Evolutionary conservation across 2,888 invertebrate genomes (phyloP).

Genomic region (Chrysomela aeneicollis): DNA sequence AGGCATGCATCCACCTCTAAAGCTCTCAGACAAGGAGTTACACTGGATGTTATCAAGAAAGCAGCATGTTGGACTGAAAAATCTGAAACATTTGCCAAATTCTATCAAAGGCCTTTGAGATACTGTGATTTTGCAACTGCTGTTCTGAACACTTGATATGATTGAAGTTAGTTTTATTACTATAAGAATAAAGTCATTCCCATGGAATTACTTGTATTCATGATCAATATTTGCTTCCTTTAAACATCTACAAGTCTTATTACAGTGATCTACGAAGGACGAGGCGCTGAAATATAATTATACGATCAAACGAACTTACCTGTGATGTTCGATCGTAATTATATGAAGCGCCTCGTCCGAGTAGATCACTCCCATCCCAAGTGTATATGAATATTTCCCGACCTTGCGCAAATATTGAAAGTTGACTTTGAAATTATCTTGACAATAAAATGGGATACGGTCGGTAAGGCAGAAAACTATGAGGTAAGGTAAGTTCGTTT

Average conservation of each 20-base stretch:
- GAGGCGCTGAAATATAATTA: too few species aligned
- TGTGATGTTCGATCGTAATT: too few species aligned
- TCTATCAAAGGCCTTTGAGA: constrained; percentile 37
- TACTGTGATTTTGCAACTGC: not conserved
- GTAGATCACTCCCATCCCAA: constrained; percentile 8
- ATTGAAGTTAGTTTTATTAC: too few species aligned
- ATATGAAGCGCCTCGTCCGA: too few species aligned
- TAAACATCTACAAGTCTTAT: constrained; percentile 8
- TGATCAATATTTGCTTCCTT: not conserved
- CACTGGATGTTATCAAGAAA: constrained; percentile 38
- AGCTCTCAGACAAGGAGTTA: constrained; percentile 40
- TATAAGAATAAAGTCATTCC: not conserved
- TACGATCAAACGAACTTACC: too few species aligned
- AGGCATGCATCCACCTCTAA: constrained; percentile 46
- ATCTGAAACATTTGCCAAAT: constrained; percentile 41
- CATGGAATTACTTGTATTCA: not conserved
- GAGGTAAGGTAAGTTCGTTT: not conserved
- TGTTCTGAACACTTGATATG: not conserved
- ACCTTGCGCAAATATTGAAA: not conserved
- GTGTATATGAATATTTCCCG: not conserved
- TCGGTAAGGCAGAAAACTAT: not conserved
- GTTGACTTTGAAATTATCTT: not conserved
- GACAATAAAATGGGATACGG: not conserved
- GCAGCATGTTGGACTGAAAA: constrained; percentile 43
- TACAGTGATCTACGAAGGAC: constrained; percentile 3